Conservation (phyloP, 2,888 invertebrate species). For the Protonemura montana region DNA sequence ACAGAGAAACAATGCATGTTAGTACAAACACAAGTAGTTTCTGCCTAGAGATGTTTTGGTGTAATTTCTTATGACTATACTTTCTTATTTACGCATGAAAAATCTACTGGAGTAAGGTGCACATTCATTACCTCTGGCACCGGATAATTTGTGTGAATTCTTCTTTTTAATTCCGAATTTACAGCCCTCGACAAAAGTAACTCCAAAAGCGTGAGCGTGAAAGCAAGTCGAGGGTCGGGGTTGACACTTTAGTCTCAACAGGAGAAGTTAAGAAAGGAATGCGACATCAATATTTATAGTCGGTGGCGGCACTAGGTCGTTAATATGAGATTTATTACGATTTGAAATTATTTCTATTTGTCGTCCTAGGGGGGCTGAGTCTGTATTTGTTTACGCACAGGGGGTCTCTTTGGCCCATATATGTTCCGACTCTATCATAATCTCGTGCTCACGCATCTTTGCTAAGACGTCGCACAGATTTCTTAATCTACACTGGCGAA, state of each 20-base stretch:
- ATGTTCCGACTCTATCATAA: not conserved
- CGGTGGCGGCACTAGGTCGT: not conserved
- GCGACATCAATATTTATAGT: not conserved
- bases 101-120: no score
- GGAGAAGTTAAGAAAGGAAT: not conserved
- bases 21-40: no score
- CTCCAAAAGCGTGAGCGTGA: not conserved
- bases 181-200: constrained; percentile 5
- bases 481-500: not conserved
- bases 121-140: no score
- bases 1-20: no score
- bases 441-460: not conserved
- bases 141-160: not conserved
- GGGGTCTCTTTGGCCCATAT: constrained; percentile 32
- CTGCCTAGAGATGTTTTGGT: no score
- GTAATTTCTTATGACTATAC: no score
- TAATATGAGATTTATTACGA: not conserved
- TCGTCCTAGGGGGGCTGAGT: not conserved
- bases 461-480: not conserved
- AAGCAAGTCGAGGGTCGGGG: not conserved
- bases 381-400: constrained; percentile 26
- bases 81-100: no score
- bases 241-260: not conserved
- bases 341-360: not conserved
- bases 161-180: not conserved